Conservation (phyloP, 2,888 invertebrate species). For the Mesorhabditis belari region DNA sequence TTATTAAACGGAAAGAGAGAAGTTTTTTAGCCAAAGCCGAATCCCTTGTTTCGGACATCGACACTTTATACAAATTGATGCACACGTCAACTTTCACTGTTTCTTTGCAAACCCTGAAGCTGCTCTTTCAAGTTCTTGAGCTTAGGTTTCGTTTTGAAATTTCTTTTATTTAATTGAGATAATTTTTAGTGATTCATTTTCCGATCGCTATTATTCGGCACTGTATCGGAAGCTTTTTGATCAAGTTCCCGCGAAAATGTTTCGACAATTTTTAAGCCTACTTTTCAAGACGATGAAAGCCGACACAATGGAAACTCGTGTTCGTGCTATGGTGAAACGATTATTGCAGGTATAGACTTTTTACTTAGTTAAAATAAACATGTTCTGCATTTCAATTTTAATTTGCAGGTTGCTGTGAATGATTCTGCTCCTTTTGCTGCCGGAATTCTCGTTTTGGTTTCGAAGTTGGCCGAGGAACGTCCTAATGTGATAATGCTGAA, state of each 20-base stretch:
- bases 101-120: conserved; percentile 61
- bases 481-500: conserved; percentile 67
- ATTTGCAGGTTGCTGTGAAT: conserved; percentile 10
- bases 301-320: conserved; percentile 56
- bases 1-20: no score
- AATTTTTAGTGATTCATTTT: conserved; percentile 52
- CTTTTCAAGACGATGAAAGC: conserved; percentile 65
- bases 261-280: conserved; percentile 29
- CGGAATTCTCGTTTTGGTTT: conserved; percentile 69
- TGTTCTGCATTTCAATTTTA: neutral
- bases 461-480: conserved; percentile 27
- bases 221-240: conserved; percentile 80
- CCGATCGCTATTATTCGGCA: conserved; percentile 68
- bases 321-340: conserved; percentile 78
- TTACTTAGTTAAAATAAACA: conserved; percentile 64
- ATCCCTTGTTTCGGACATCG: conserved; percentile 64
- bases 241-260: conserved; percentile 61
- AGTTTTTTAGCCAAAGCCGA: conserved; percentile 41
- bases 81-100: conserved; percentile 72
- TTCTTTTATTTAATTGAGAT: neutral
- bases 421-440: conserved; percentile 63
- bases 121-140: conserved; percentile 64
- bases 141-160: conserved; percentile 19
- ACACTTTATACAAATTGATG: conserved; percentile 74
- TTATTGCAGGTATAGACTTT: conserved; percentile 63